A percentile compares a stretch with the other conserved stretches of the same genome.
Conservation (phyloP, 2,113 vertebrate genomes). For the Neopipo cinnamomea region DNA sequence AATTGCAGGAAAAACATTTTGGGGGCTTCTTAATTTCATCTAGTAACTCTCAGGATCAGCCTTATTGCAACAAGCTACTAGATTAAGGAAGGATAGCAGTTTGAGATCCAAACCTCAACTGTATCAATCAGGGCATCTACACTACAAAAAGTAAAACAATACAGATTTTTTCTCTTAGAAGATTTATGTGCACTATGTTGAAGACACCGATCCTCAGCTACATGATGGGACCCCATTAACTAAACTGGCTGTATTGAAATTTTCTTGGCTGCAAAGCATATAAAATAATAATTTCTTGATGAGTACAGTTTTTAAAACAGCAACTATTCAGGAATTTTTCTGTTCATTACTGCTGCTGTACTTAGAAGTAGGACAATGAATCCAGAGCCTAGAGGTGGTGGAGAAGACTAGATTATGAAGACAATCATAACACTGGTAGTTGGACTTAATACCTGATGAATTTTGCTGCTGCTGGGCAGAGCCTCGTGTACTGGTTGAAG, state of each 20-base stretch:
- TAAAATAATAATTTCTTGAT: background rate
- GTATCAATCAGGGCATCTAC: background rate
- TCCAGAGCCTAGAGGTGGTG: background rate
- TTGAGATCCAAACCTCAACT: background rate
- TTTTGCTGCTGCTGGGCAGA: constrained; percentile 87
- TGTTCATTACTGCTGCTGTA: background rate
- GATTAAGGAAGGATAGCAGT: background rate
- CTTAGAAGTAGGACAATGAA: background rate
- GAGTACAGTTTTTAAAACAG: background rate
- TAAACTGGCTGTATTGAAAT: background rate
- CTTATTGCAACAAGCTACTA: background rate
- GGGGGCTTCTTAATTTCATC: background rate
- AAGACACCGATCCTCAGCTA: background rate
- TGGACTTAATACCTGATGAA: constrained; percentile 78
- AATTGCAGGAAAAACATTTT: background rate
- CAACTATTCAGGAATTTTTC: background rate
- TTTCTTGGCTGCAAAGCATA: background rate
- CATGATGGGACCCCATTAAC: background rate
- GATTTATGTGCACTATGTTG: background rate
- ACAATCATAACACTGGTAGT: background rate
- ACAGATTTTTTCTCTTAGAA: background rate
- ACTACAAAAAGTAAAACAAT: background rate
- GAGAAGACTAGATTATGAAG: background rate
- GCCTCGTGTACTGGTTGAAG: constrained; percentile 83
- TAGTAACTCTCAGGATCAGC: background rate